Evolutionary conservation across 2,888 invertebrate genomes (phyloP), one percentile per base, ranked within the genome.

Genomic region (Diaprepes abbreviatus): DNA sequence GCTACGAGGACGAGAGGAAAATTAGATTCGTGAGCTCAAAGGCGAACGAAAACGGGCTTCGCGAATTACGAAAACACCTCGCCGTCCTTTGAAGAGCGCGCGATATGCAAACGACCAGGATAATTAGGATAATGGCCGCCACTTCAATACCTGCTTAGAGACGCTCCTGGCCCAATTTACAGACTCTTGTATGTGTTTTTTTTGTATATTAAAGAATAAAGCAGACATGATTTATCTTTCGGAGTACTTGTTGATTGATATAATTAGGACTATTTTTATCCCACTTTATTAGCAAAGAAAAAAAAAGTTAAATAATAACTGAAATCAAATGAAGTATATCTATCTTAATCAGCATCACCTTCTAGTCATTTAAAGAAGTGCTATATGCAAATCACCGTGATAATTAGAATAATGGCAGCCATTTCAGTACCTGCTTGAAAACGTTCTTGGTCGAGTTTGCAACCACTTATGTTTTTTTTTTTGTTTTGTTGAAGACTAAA

Each of bases 71-170:
- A 83, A 84, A 84, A 84, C 83, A 84, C 83, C 83, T 83, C 83
- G 79, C 63, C 82, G 81, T 31, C 81, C 82, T 83, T 84, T 83
- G 81, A 80, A 79, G 78, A 50, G 78, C 81, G 82, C 81, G 81
- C 83, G 82, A 83, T 83, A 83, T 83, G 84, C 83, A 84, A 84
- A 84, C 83, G 83, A 83, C 83, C 81, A 81, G 80, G 81, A 83
- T 84, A 84, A 84, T 84, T 84, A 83, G 84, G 83, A 83, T 83
- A 83, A 84, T 83, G 83, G 82, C 82, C 81, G 82, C 83, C 83
- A 83, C 83, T 75, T 72, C 35, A 31, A 24, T 33, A 48, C 60
- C 35, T 52, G 62, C 66, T 58, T 28, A 66, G 65, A 67, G 54
- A 69, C 62, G 55, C 52, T 65, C 55, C 66, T 70, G 70, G 67